These are phyloP conservation scores for Glossosoma conforme DNA, from an alignment of 1,140 invertebrate genomes.

Conservation along the genomic window DNA sequence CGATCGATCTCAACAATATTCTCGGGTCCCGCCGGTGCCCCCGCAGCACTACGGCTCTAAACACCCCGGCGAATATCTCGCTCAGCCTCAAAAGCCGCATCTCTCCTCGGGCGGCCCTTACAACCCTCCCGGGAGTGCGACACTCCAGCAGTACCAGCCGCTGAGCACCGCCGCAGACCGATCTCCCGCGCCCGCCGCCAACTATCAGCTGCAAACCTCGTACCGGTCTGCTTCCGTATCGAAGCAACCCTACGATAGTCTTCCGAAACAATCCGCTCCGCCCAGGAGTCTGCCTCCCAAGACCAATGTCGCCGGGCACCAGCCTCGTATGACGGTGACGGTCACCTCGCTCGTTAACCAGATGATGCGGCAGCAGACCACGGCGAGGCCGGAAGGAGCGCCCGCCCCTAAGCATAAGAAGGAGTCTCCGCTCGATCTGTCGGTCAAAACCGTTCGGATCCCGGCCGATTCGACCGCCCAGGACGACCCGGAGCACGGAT, in stretches of 20 bases:
- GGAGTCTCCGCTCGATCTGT: conserved; percentile 76
- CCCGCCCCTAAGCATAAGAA: conserved; percentile 45
- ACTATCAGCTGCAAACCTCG: conserved; percentile 15
- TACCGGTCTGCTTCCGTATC: conserved; percentile 36
- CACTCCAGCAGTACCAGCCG: conserved; percentile 6
- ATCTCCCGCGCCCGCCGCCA: background rate
- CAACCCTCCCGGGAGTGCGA: background rate
- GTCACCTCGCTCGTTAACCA: conserved; percentile 47
- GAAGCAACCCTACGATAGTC: conserved; percentile 39
- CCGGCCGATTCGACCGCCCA: conserved; percentile 78
- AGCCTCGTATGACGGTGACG: conserved; percentile 45
- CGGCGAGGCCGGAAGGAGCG: conserved; percentile 10
- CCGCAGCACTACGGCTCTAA: conserved; percentile 13
- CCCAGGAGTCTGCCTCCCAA: conserved; percentile 24
- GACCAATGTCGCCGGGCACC: conserved; percentile 41
- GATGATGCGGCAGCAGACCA: conserved; percentile 33
- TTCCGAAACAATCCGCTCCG: conserved; percentile 32
- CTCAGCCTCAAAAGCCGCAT: conserved; percentile 16
- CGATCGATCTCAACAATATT: conserved; percentile 15
- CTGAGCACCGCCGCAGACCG: conserved; percentile 4
- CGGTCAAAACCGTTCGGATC: conserved; percentile 79
- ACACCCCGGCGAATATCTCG: conserved; percentile 13
- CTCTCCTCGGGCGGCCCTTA: conserved; percentile 4
- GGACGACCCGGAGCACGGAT: conserved; percentile 56
- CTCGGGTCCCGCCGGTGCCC: conserved; percentile 12